Conservation (phyloP, 2,113 vertebrate genomes). For the Rhipidura dahli region DNA sequence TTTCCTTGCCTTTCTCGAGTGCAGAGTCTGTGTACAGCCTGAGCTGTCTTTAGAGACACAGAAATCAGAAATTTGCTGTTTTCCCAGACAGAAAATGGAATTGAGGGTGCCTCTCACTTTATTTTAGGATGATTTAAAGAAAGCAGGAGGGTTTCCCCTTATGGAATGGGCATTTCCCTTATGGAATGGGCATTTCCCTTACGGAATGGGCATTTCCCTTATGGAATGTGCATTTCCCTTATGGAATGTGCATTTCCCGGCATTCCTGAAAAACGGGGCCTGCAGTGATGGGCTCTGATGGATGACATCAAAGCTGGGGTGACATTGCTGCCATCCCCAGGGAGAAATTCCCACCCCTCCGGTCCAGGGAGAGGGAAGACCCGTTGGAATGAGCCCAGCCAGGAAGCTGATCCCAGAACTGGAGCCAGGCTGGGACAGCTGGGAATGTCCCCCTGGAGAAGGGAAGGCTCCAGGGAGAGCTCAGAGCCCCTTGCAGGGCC, state of each 20-base stretch:
- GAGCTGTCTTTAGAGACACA: neutral
- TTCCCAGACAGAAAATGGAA: neutral
- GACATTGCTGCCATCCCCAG: neutral
- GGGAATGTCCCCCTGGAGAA: neutral
- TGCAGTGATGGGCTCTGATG: too few species aligned
- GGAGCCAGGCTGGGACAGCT: neutral
- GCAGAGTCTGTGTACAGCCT: neutral
- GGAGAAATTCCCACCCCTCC: neutral
- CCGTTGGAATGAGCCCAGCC: neutral
- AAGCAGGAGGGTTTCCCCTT: neutral
- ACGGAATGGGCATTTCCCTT: neutral
- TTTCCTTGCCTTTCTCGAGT: neutral
- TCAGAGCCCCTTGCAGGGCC: neutral
- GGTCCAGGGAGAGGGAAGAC: neutral
- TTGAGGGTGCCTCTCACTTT: accelerated
- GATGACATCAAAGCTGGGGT: too few species aligned
- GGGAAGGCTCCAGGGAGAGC: neutral
- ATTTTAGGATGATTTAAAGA: neutral
- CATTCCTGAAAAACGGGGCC: accelerated
- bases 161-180: neutral
- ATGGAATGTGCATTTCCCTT: too few species aligned
- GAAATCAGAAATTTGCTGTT: neutral
- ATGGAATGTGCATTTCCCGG: neutral
- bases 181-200: neutral
- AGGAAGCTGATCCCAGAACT: accelerated